Evolutionary conservation across 64 coral and sea anemone species (phyloP), one percentile per base, ranked within the genome.

Genomic region (Dendronephthya gigantea): DNA sequence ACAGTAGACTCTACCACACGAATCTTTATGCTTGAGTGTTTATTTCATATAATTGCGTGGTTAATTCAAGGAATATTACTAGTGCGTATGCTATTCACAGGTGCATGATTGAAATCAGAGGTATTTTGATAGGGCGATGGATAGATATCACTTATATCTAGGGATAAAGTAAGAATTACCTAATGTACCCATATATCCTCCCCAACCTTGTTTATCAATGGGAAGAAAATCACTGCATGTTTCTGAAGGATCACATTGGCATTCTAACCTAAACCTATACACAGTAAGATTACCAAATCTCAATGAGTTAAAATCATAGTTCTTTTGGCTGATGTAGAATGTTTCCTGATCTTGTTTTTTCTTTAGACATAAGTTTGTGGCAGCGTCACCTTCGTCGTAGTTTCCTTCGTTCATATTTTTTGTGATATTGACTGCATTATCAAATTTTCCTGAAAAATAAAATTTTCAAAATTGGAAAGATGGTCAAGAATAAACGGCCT

Each of bases 161-260:
- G 95, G 90, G 29, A 91, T 59, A 88, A 87, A 93, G 88, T 88
- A 98, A 37, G 91, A 83, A 88, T 98, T 98, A 49, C 87, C 85
- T 29, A 93, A 81, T 9, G 95, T 91, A 0, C 95, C 95, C 95
- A 98, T 93, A 58, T 98, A 98, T 27, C 95, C 95, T 39, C 95
- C 95, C 95, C 95, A 98, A 48, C 89, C 87, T 49, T 98, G 95
- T 38, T 98, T 87, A 85, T 89, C 83, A 81, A 93, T 93, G 10
- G 95, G 95, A 9, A 98, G 29, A 82, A 98, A 93, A 36, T 84
- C 83, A 55, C 84, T 90, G 40, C 95, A 98, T 8, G 45, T 86
- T 49, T 87, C 65, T 4, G 70, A 86, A 9, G 50, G 81, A 13
- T 88, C 83, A 88, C 95, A 98, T 9, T 84, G 87, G 51, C 95